phyloP scores from a whole-genome alignment of 2,888 invertebrate genomes.

The Cenopis cana region DNA sequence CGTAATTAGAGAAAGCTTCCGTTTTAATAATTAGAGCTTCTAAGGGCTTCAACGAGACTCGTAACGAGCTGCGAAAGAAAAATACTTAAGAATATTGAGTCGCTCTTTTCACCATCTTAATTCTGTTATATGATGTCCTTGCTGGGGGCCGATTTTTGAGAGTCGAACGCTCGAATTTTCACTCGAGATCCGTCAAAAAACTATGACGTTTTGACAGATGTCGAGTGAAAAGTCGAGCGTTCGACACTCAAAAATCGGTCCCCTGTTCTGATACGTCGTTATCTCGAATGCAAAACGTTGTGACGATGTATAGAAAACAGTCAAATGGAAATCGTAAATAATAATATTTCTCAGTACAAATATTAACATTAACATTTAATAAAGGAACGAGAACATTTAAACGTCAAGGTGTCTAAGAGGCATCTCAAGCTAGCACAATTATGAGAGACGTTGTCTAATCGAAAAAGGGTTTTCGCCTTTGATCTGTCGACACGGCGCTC shows the following conservation, averaged over 20 bases:
- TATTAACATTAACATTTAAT: too few species aligned
- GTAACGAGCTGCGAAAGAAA: constrained; percentile 51
- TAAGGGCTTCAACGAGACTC: constrained; percentile 64
- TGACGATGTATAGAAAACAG: too few species aligned
- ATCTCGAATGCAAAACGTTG: too few species aligned
- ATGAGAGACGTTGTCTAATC: constrained; percentile 10
- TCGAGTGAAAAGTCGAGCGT: too few species aligned
- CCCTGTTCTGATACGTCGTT: too few species aligned
- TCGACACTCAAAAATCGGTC: too few species aligned
- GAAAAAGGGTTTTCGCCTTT: background rate
- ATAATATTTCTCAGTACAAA: background rate
- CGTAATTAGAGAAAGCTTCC: constrained; percentile 67
- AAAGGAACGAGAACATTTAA: background rate
- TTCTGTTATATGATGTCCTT: background rate
- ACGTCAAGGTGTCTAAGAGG: constrained; percentile 6
- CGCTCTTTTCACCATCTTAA: background rate
- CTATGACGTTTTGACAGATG: too few species aligned
- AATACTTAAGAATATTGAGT: background rate
- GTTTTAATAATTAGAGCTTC: constrained; percentile 71
- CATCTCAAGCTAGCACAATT: constrained; percentile 7
- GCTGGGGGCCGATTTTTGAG: too few species aligned
- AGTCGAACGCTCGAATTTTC: too few species aligned
- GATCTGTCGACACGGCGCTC: too few species aligned
- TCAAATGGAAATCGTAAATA: background rate
- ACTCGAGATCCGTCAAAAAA: too few species aligned